These are phyloP conservation scores for Microtus oregoni DNA, from an alignment of 2,113 vertebrate species.

Conservation along the genomic window DNA sequence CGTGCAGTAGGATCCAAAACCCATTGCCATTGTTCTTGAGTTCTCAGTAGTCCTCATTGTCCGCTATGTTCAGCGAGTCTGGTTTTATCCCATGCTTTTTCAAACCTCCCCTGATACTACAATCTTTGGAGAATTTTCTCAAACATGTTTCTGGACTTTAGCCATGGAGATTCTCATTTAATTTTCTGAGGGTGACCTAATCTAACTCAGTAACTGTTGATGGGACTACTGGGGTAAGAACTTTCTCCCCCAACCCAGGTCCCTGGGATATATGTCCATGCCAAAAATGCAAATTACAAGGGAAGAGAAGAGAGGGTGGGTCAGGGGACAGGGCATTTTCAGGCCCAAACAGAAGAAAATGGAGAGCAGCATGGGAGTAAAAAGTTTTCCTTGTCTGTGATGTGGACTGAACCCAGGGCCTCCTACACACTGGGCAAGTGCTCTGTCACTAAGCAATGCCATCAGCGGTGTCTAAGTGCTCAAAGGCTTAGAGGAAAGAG, in stretches of 20 bases:
- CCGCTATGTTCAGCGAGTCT: too few relatives aligned
- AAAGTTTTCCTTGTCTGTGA: neutral
- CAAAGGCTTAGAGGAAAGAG: neutral
- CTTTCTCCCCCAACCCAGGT: neutral
- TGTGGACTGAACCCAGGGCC: neutral
- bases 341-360: neutral
- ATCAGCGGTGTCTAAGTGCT: neutral
- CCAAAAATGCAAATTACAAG: neutral
- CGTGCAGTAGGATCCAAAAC: too few relatives aligned
- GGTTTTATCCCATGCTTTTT: too few relatives aligned
- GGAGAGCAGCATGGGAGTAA: neutral
- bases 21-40: too few relatives aligned
- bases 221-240: neutral
- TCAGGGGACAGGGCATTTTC: neutral
- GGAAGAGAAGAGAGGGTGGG: neutral
- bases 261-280: neutral
- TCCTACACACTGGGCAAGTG: neutral
- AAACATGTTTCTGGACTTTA: neutral
- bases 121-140: neutral
- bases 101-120: neutral
- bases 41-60: too few relatives aligned
- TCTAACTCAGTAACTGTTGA: neutral
- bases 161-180: neutral
- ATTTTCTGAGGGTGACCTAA: neutral
- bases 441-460: neutral